A percentile compares a stretch with the other conserved stretches of the same genome.
Evolutionary conservation across 1,140 invertebrate species (phyloP).

Genomic region (Steinernema feltiae): DNA sequence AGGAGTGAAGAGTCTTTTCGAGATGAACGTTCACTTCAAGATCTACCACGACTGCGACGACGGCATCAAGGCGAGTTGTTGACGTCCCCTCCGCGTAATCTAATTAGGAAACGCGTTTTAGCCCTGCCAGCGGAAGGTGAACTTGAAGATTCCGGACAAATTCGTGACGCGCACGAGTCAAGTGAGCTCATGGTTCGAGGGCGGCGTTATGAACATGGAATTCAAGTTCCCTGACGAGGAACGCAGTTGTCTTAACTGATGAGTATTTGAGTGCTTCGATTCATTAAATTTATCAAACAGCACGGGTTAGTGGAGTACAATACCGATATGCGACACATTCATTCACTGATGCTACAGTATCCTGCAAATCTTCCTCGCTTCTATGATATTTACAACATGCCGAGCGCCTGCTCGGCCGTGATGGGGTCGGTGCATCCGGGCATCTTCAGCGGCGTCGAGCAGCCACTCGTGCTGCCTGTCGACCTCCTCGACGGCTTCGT

Average conservation of each 20-base stretch:
- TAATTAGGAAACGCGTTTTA: conserved; percentile 11
- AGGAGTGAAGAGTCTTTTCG: conserved; percentile 28
- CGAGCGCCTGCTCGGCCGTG: neutral
- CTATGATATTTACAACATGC: neutral
- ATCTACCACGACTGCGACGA: conserved; percentile 41
- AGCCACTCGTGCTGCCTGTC: neutral
- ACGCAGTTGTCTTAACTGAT: conserved; percentile 38
- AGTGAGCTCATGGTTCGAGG: conserved; percentile 47
- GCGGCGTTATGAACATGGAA: conserved; percentile 48
- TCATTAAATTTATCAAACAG: too few species aligned
- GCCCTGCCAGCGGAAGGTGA: conserved; percentile 31
- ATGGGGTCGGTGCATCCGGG: neutral
- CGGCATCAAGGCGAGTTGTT: conserved; percentile 29
- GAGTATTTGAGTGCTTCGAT: too few species aligned
- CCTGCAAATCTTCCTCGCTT: too few species aligned
- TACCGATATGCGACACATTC: too few species aligned
- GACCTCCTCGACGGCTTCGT: neutral
- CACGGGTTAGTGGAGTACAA: too few species aligned
- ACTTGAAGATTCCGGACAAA: conserved; percentile 38
- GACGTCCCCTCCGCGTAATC: neutral
- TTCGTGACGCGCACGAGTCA: conserved; percentile 35
- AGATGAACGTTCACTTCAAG: conserved; percentile 44
- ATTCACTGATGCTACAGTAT: too few species aligned
- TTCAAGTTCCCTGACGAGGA: conserved; percentile 44
- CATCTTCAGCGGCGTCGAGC: neutral